Evolutionary conservation across 2,113 vertebrate species (phyloP).

Genomic region (Brachionichthys hirsutus): DNA sequence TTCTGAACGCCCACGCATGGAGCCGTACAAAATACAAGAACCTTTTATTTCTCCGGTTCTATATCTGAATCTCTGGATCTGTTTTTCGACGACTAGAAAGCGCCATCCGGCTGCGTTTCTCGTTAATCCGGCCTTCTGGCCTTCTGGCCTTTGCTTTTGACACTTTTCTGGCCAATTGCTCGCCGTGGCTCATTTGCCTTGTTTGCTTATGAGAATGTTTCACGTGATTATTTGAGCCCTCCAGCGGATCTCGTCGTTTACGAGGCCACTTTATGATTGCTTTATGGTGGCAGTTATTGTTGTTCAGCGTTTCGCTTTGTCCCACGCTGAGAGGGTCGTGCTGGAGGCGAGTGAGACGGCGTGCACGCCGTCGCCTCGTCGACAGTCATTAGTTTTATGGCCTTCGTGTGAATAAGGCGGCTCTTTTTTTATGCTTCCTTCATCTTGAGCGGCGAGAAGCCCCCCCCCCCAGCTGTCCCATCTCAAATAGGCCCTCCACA

Average conservation of each 20-base stretch:
- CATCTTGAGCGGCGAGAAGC: constrained; percentile 16
- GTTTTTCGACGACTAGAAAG: constrained; percentile 18
- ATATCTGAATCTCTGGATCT: not conserved
- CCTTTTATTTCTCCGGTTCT: too few relatives aligned
- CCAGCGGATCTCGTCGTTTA: constrained; percentile 43
- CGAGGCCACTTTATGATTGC: constrained; percentile 47
- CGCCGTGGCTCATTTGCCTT: constrained; percentile 52
- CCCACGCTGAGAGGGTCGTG: constrained; percentile 41
- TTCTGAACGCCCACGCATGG: too few relatives aligned
- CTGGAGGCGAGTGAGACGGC: constrained; percentile 10
- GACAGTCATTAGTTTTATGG: constrained; percentile 54
- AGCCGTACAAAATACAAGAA: too few relatives aligned
- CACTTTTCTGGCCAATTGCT: constrained; percentile 65
- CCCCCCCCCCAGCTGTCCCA: constrained; percentile 25
- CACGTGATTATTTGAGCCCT: constrained; percentile 60
- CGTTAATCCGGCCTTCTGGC: constrained; percentile 54
- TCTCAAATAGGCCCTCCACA: constrained; percentile 15
- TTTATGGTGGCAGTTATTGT: constrained; percentile 39
- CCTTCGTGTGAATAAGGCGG: constrained; percentile 39
- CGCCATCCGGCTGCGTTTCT: constrained; percentile 20
- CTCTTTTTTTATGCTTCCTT: not conserved
- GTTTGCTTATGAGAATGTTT: constrained; percentile 64
- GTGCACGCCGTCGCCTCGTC: constrained; percentile 51
- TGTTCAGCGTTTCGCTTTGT: constrained; percentile 30
- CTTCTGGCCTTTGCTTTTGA: constrained; percentile 52